Evolutionary conservation across 2,113 vertebrate genomes (phyloP), one percentile per base, ranked within the genome.

Genomic region (Oncorhynchus keta): DNA sequence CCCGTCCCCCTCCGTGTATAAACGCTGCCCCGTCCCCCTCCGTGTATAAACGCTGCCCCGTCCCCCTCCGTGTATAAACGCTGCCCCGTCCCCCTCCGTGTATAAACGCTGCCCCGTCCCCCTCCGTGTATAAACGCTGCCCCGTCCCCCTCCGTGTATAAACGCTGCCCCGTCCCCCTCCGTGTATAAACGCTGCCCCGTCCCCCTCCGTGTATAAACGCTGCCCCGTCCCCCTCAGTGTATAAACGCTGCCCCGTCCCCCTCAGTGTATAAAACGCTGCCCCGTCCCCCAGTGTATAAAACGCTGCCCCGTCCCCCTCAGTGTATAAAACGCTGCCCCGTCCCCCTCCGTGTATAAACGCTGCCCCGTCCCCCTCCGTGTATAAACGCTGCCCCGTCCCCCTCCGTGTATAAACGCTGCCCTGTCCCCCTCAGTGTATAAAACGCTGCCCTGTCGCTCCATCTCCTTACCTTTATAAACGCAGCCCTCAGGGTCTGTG

Each of bases 401-500:
- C 32, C 14, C 49, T 5, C 26, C 1, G 5, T 1, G 32, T 32
- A 32, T 32, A 32, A 32, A 32, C 32, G 32, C 32, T 1, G 32
- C 32, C 32, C 32, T 5, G 32, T 32, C 32, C 5, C 32, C 3
- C 28, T 30, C 28, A 2, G 0, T 3, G 5, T 32, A 32, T 32
- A 32, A 32, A 32, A 32, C 32, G 5, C 5, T 1, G 32, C 32
- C 32, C 5, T 1, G 32, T 6, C 32, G 0, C 32, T 35, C 5
- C 32, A 6, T 6, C 28, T 28, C 28, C 28, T 28, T 28, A 28
- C 28, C 28, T 28, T 5, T 35, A 35, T 35, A 35, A 35, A 35
- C 5, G 32, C 98, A 83, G 97, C 97, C 93, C 98, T 95, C 90
- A 99, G 93, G 1, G 98, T 99, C 93, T 99, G 98, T 87, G 98